phyloP scores from a whole-genome alignment of 1,140 invertebrate species.

The Rhagoletis pomonella region DNA sequence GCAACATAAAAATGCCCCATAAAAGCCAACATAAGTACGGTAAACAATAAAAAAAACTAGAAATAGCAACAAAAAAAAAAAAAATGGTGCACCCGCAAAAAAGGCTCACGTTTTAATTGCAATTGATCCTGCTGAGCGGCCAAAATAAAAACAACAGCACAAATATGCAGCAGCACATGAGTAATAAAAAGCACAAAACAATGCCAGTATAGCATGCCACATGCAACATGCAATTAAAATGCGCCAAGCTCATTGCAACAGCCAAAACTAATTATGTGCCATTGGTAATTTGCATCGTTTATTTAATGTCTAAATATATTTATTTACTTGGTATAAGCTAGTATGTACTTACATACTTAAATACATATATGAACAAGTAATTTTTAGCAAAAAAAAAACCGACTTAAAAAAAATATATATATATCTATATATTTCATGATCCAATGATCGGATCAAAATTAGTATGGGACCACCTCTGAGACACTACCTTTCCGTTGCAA shows the following conservation, averaged over 20 bases:
- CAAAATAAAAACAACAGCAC: neutral
- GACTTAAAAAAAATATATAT: no score
- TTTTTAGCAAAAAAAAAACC: no score
- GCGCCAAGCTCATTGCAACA: neutral
- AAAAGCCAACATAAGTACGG: neutral
- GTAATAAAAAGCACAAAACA: no score
- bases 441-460: no score
- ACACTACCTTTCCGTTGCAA: no score
- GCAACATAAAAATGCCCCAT: conserved; percentile 31
- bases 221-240: conserved; percentile 44
- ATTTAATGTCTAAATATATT: neutral
- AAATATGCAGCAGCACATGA: neutral
- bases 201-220: conserved; percentile 31
- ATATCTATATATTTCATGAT: no score
- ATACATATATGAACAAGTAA: neutral
- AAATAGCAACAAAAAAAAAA: neutral
- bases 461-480: no score
- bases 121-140: conserved; percentile 7
- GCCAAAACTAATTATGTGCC: conserved; percentile 43
- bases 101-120: conserved; percentile 40
- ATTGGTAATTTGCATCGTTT: conserved; percentile 13
- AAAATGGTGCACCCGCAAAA: neutral
- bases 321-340: neutral
- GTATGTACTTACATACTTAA: neutral
- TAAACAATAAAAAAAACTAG: neutral